phyloP scores from a whole-genome alignment of 2,888 invertebrate genomes.

The Allacma fusca region DNA sequence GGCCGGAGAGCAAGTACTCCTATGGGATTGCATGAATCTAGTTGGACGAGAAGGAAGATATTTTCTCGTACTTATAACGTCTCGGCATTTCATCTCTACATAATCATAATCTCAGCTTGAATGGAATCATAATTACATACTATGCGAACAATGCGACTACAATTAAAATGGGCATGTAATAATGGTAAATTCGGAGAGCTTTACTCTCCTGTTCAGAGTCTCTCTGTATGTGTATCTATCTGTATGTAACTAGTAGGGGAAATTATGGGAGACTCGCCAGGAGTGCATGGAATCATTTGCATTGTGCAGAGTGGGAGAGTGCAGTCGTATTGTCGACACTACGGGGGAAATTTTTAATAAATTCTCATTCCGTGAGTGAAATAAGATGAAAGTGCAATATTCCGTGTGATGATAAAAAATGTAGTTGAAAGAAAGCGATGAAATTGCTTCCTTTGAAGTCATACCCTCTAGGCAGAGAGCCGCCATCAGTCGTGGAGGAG shows the following conservation, averaged over 20 bases:
- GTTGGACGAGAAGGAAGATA: not conserved
- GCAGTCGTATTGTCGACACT: not conserved
- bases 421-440: slow-evolving; percentile 16
- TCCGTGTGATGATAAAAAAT: slow-evolving; percentile 12
- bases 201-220: too few species aligned
- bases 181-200: not conserved
- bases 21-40: not conserved
- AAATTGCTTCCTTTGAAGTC: slow-evolving; percentile 16
- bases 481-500: not conserved
- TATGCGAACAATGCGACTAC: not conserved
- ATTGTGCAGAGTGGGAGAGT: not conserved
- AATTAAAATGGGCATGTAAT: slow-evolving; percentile 12
- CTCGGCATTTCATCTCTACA: not conserved
- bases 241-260: not conserved
- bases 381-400: slow-evolving; percentile 16
- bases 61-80: not conserved
- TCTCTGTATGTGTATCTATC: too few species aligned
- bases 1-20: too few species aligned
- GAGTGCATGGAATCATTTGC: too few species aligned
- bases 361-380: slow-evolving; percentile 12
- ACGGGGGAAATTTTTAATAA: slow-evolving; percentile 8
- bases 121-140: slow-evolving; percentile 1
- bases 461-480: not conserved
- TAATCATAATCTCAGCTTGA: slow-evolving; percentile 13
- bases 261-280: too few species aligned